Evolutionary conservation across 2,888 invertebrate genomes (phyloP).

Genomic region (Ectemnius continuus): DNA sequence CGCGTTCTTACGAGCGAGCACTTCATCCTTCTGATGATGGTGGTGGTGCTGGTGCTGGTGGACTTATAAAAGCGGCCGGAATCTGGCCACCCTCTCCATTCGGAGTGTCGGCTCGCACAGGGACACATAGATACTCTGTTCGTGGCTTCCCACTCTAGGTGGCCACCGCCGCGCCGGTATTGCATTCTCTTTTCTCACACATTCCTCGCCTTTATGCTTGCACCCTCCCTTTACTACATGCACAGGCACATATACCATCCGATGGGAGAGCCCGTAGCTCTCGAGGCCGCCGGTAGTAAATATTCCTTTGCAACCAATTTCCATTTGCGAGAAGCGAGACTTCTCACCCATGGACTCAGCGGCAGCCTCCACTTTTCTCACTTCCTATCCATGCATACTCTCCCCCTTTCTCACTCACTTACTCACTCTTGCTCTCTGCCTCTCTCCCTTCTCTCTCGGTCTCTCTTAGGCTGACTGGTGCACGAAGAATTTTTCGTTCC

Average conservation of each 20-base stretch:
- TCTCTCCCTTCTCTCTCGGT: background rate
- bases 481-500: constrained; percentile 23
- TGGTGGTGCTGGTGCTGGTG: constrained; percentile 4
- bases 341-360: constrained; percentile 17
- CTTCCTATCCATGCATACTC: background rate
- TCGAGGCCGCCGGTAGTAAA: constrained; percentile 45
- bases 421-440: background rate
- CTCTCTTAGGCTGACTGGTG: no score
- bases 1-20: constrained; percentile 31
- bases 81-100: constrained; percentile 4
- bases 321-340: constrained; percentile 52
- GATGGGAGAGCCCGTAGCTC: no score
- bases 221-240: no score
- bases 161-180: background rate
- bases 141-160: background rate
- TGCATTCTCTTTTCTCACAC: no score
- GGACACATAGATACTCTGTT: constrained; percentile 1
- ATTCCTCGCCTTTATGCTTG: background rate
- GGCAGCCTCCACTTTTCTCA: background rate
- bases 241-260: no score
- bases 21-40: constrained; percentile 36
- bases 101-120: background rate
- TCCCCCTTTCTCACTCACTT: background rate
- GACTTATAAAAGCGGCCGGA: constrained; percentile 4
- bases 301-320: constrained; percentile 60